Percentiles rank a stretch among this genome's conserved stretches.
These are phyloP conservation scores for Pantelozetes paolii DNA, from an alignment of 2,888 invertebrate genomes.

Conservation along the genomic window DNA sequence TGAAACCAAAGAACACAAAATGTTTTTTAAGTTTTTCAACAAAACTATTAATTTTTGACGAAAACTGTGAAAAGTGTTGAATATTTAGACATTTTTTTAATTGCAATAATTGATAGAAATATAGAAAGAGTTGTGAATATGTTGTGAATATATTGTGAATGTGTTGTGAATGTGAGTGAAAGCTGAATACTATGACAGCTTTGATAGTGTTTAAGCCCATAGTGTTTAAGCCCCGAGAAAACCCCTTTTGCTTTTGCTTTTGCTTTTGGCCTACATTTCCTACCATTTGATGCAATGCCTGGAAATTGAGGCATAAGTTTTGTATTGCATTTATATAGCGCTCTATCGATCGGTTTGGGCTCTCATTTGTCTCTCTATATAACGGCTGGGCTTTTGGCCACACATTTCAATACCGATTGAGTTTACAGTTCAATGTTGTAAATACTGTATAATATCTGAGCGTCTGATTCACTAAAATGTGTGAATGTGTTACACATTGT, in stretches of 20 bases:
- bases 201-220: background rate
- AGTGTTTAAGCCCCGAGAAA: constrained; percentile 9
- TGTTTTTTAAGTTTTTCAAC: too few relatives aligned
- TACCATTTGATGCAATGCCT: background rate
- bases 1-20: too few relatives aligned
- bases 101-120: too few relatives aligned
- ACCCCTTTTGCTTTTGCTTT: constrained; percentile 17
- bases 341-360: constrained; percentile 20
- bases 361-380: background rate
- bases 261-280: constrained; percentile 10
- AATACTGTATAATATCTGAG: background rate
- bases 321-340: background rate
- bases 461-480: background rate
- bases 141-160: too few relatives aligned
- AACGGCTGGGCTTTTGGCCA: background rate
- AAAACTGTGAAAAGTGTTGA: too few relatives aligned
- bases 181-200: too few relatives aligned
- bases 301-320: constrained; percentile 11
- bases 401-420: background rate
- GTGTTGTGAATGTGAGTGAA: background rate
- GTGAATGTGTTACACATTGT: too few relatives aligned
- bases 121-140: too few relatives aligned
- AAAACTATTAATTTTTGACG: too few relatives aligned
- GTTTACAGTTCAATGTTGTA: background rate
- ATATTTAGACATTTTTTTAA: too few relatives aligned